Conservation (phyloP, 1,140 invertebrate species). For the Ooceraea biroi region DNA sequence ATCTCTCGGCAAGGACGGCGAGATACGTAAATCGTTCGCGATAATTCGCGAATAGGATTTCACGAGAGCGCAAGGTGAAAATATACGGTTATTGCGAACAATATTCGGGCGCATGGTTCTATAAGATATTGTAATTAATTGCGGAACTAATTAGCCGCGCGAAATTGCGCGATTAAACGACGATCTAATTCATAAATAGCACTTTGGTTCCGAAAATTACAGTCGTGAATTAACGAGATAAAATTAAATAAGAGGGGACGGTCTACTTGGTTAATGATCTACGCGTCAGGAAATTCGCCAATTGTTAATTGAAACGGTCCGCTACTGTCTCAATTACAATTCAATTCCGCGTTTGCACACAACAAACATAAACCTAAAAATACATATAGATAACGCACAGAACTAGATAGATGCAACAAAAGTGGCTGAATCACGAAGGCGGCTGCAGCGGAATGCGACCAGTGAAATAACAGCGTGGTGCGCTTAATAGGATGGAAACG, state of each 20-base stretch:
- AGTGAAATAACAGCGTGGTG: slow-evolving; percentile 4
- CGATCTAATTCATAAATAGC: not conserved
- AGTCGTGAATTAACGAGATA: not conserved
- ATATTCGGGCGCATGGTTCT: not conserved
- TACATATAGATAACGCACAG: too few relatives aligned
- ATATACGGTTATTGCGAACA: not conserved
- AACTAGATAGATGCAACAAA: too few relatives aligned
- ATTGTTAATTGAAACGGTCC: too few relatives aligned
- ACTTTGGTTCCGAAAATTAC: not conserved
- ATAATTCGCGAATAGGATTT: slow-evolving; percentile 18
- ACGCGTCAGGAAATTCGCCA: too few relatives aligned
- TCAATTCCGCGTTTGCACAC: too few relatives aligned
- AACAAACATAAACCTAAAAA: too few relatives aligned
- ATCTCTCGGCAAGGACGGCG: not conserved
- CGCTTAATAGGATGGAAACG: slow-evolving; percentile 38
- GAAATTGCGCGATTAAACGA: not conserved
- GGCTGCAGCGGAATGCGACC: not conserved
- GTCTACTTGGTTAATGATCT: too few relatives aligned
- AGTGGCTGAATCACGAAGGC: too few relatives aligned
- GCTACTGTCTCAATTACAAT: too few relatives aligned
- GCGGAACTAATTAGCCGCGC: not conserved
- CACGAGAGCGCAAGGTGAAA: not conserved
- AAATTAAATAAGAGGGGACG: not conserved
- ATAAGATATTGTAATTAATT: not conserved
- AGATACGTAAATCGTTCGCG: not conserved